phyloP scores from a whole-genome alignment of 2,113 vertebrate species.

The Chiloscyllium plagiosum region DNA sequence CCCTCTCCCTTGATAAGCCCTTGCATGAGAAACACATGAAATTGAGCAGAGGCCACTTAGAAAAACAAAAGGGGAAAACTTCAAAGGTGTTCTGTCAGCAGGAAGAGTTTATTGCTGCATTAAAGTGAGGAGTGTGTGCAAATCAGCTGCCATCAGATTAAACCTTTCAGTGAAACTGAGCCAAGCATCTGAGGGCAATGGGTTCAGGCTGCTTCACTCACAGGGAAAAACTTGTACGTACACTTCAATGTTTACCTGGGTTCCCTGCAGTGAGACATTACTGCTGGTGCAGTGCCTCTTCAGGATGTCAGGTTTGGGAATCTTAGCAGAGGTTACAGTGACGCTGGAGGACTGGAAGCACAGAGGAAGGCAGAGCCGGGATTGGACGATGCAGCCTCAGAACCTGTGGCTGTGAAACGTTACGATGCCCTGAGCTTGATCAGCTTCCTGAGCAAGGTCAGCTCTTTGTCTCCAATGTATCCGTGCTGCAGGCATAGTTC shows the following conservation, averaged over 20 bases:
- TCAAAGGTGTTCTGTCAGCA: neutral
- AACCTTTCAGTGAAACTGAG: neutral
- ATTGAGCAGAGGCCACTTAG: neutral
- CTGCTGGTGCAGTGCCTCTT: neutral
- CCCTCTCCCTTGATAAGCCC: neutral
- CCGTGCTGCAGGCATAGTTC: neutral
- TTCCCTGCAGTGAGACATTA: neutral
- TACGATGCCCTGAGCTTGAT: neutral
- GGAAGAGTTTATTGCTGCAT: constrained; percentile 13
- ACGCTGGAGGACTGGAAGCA: neutral
- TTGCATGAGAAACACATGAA: neutral
- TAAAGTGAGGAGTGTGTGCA: neutral
- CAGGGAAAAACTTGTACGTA: neutral
- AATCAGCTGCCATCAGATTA: neutral
- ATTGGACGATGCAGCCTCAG: neutral
- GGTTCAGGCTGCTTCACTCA: neutral
- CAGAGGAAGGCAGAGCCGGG: neutral
- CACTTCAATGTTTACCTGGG: neutral
- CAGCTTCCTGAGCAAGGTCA: neutral
- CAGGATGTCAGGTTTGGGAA: neutral
- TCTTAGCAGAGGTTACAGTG: neutral
- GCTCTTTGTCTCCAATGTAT: neutral
- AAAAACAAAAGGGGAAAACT: neutral
- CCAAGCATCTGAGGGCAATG: neutral
- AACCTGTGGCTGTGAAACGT: neutral